Conservation (phyloP, 64 coral and sea anemone genomes). For the Astreopora myriophthalma region DNA sequence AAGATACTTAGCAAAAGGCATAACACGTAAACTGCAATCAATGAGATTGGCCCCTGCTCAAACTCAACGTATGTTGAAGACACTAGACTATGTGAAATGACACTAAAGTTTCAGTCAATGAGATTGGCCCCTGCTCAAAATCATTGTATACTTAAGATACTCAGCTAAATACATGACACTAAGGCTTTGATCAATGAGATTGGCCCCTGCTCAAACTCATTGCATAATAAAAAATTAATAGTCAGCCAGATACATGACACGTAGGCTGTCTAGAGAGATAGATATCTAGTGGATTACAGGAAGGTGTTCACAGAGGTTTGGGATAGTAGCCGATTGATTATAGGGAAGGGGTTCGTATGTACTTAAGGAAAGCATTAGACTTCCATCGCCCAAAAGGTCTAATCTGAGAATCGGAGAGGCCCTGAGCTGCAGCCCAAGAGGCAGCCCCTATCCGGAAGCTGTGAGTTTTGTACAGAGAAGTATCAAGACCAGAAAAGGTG, state of each 20-base stretch:
- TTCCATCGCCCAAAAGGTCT: neutral
- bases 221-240: neutral
- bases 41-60: too few relatives aligned
- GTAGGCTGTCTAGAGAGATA: neutral
- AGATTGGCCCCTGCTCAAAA: too few relatives aligned
- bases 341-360: neutral
- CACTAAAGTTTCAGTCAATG: too few relatives aligned
- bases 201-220: neutral
- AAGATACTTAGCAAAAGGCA: too few relatives aligned
- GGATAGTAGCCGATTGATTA: neutral
- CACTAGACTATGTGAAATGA: too few relatives aligned
- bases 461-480: neutral
- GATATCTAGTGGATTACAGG: neutral
- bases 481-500: neutral
- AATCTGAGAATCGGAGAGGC: neutral
- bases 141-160: too few relatives aligned
- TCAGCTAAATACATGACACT: too few relatives aligned
- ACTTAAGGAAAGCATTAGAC: conserved; percentile 13
- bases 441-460: conserved; percentile 37
- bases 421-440: neutral
- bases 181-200: neutral
- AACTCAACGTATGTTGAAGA: too few relatives aligned
- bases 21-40: too few relatives aligned
- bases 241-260: neutral
- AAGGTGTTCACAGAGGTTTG: neutral